Evolutionary conservation across 2,797 vertebrate species (phyloP).

Genomic region (Amniataba percoides): DNA sequence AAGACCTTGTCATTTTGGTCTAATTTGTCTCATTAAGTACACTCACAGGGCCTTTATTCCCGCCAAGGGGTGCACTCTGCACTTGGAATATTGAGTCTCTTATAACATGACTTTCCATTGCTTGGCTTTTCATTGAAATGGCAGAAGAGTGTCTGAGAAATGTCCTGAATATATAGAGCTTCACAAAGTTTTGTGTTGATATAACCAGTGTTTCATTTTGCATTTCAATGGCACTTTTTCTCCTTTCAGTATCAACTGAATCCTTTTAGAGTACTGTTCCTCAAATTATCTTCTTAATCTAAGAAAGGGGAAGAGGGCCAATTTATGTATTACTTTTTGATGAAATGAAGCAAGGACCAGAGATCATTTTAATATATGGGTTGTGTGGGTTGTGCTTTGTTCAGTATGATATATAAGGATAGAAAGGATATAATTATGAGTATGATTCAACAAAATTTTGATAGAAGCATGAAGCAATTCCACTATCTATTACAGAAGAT

Average conservation of each 20-base stretch:
- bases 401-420: conserved; percentile 4
- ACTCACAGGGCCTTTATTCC: conserved; percentile 55
- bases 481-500: not conserved
- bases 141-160: conserved; percentile 26
- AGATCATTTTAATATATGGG: not conserved
- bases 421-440: not conserved
- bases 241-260: conserved; percentile 16
- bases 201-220: conserved; percentile 24
- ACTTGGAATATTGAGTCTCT: conserved; percentile 58
- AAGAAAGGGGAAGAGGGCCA: not conserved
- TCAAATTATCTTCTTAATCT: conserved; percentile 14
- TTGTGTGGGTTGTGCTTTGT: conserved; percentile 12
- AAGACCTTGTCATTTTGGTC: conserved; percentile 66
- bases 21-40: conserved; percentile 70
- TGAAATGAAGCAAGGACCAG: conserved; percentile 17
- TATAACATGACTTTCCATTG: conserved; percentile 63
- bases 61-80: conserved; percentile 36
- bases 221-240: conserved; percentile 25
- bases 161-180: conserved; percentile 29
- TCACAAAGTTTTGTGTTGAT: conserved; percentile 18
- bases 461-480: conserved; percentile 8
- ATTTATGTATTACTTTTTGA: conserved; percentile 28
- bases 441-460: not conserved
- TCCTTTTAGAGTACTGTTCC: not conserved
- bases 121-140: conserved; percentile 49